A percentile compares a stretch with the other conserved stretches of the same genome.
Conservation (phyloP, 2,113 vertebrate species). For the Labeo catla region DNA sequence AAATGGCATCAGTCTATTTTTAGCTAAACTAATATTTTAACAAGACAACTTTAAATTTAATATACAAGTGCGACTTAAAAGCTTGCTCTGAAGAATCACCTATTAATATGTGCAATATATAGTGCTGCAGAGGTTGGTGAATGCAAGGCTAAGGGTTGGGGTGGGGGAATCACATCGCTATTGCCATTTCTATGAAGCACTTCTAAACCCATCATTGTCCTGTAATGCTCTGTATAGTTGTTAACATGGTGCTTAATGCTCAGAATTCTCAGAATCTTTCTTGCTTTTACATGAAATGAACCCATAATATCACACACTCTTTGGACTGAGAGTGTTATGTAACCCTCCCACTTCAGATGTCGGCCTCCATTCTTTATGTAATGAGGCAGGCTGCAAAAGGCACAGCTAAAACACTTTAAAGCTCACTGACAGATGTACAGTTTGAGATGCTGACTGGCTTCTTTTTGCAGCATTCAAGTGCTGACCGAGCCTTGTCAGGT, state of each 20-base stretch:
- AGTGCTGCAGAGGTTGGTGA: background rate
- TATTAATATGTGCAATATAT: background rate
- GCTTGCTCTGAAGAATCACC: background rate
- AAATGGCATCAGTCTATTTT: background rate
- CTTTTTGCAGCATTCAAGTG: background rate
- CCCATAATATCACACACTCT: conserved; percentile 31
- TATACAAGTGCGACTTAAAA: background rate
- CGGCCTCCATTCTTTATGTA: conserved; percentile 33
- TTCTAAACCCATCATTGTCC: background rate
- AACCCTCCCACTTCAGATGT: conserved; percentile 32
- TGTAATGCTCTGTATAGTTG: background rate
- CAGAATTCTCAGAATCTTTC: background rate
- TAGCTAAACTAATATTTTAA: background rate
- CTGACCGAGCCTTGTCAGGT: background rate
- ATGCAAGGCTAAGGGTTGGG: background rate
- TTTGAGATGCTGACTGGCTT: background rate
- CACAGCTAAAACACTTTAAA: conserved; percentile 45
- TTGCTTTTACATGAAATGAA: conserved; percentile 25
- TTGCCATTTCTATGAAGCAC: background rate
- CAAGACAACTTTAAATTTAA: background rate
- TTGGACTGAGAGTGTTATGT: conserved; percentile 31
- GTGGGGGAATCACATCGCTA: too few species aligned
- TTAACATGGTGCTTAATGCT: background rate
- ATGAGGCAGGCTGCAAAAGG: conserved; percentile 17
- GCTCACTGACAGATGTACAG: conserved; percentile 37